A percentile compares a stretch with the other conserved stretches of the same genome.
phyloP scores from a whole-genome alignment of 1,140 invertebrate species.

The Drosophila cardini region DNA sequence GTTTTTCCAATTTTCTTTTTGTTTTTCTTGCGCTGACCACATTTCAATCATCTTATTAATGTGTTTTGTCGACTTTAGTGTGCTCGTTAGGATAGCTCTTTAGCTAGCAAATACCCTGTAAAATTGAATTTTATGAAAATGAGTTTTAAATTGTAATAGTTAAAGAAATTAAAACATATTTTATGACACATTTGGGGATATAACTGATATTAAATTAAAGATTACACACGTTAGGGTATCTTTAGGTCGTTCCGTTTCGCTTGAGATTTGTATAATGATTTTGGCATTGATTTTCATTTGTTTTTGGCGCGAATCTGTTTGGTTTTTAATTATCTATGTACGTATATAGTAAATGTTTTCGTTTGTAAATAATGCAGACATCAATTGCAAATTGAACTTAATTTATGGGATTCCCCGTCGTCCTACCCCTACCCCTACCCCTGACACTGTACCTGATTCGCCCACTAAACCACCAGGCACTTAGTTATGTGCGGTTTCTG shows the following conservation, averaged over 20 bases:
- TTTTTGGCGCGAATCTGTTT: constrained; percentile 65
- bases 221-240: background rate
- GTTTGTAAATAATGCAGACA: constrained; percentile 72
- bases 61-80: constrained; percentile 8
- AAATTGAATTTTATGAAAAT: background rate
- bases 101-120: constrained; percentile 7
- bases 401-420: constrained; percentile 49
- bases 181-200: too few relatives aligned
- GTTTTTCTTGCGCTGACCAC: constrained; percentile 13
- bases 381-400: constrained; percentile 66
- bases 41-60: constrained; percentile 36
- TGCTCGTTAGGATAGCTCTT: constrained; percentile 22
- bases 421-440: background rate
- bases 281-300: constrained; percentile 33
- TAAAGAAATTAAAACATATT: background rate
- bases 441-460: constrained; percentile 2
- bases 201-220: background rate
- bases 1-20: background rate
- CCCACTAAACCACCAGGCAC: constrained; percentile 13
- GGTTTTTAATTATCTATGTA: constrained; percentile 66
- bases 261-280: constrained; percentile 34
- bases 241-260: background rate
- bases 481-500: constrained; percentile 24
- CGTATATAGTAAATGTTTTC: constrained; percentile 38
- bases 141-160: too few relatives aligned